Conservation (phyloP, 2,797 vertebrate genomes). For the Acanthopagrus latus region DNA sequence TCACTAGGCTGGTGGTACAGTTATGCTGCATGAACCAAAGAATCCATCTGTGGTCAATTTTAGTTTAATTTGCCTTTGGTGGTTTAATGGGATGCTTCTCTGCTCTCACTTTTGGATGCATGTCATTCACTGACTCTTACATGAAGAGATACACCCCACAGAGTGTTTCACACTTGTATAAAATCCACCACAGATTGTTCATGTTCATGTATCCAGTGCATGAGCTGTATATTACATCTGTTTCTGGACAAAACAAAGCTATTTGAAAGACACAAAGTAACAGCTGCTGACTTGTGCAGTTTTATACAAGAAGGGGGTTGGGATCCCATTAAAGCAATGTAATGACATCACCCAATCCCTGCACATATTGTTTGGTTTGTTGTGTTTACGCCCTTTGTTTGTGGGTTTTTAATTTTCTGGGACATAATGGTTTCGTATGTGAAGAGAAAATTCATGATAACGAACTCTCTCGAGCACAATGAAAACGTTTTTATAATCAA, state of each 20-base stretch:
- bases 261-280: not conserved
- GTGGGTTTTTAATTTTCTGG: too few relatives aligned
- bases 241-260: not conserved
- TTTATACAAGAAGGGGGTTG: not conserved
- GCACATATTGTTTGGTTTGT: not conserved
- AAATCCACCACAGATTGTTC: not conserved
- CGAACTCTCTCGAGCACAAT: not conserved
- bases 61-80: not conserved
- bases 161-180: not conserved
- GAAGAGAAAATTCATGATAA: not conserved
- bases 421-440: not conserved
- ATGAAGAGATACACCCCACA: not conserved
- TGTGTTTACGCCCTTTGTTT: not conserved
- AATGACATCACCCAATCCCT: not conserved
- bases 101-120: not conserved
- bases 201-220: not conserved
- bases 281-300: not conserved
- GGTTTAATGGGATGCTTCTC: not conserved
- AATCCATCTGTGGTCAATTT: not conserved
- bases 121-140: not conserved
- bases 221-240: not conserved
- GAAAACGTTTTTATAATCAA: constrained; percentile 1
- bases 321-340: not conserved
- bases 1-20: too few relatives aligned
- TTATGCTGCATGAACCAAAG: not conserved